These are phyloP conservation scores for Falco rusticolus DNA, from an alignment of 2,797 vertebrate species.

Conservation along the genomic window DNA sequence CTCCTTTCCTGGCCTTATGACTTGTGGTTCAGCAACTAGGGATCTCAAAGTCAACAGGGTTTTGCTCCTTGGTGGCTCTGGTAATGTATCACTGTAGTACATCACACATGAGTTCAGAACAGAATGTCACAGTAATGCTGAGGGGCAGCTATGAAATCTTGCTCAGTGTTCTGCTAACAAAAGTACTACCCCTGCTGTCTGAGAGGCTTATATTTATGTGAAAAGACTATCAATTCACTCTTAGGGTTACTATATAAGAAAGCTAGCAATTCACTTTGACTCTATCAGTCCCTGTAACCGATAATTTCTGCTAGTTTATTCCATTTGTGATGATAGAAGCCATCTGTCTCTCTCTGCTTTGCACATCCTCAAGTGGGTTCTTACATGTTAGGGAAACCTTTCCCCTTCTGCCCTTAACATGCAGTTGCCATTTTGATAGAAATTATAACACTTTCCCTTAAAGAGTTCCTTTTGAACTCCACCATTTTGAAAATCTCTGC, in stretches of 20 bases:
- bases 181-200: not conserved
- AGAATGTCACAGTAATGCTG: not conserved
- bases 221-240: not conserved
- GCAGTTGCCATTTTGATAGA: not conserved
- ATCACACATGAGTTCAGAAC: not conserved
- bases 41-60: not conserved
- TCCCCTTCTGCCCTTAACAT: not conserved
- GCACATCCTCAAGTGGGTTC: not conserved
- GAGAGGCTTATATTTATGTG: not conserved
- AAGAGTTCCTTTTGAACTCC: conserved; percentile 19
- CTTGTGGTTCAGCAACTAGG: not conserved
- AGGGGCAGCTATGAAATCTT: not conserved
- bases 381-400: not conserved
- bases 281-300: not conserved
- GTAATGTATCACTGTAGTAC: not conserved
- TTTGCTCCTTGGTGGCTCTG: not conserved
- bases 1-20: not conserved
- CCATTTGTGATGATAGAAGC: conserved; percentile 38
- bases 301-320: conserved; percentile 40
- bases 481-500: not conserved
- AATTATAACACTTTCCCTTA: conserved; percentile 9
- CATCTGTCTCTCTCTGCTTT: conserved; percentile 19
- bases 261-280: not conserved
- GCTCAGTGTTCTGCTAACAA: not conserved
- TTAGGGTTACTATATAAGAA: not conserved